Conservation (phyloP, 2,888 invertebrate species). For the Lepas anatifera region DNA sequence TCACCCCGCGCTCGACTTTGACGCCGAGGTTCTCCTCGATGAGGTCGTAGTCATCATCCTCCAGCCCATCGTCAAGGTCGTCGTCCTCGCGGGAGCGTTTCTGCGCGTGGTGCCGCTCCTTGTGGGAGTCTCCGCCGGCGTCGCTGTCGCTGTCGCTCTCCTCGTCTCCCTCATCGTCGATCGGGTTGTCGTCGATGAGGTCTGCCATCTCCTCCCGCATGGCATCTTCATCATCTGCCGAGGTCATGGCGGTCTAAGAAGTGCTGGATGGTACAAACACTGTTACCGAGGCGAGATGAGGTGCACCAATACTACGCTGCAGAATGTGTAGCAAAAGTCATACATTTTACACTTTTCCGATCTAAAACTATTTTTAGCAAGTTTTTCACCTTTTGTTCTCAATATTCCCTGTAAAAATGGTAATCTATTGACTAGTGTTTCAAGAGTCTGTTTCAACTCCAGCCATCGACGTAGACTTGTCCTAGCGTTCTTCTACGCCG, state of each 20-base stretch:
- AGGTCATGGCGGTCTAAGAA: too few species aligned
- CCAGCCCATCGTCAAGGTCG: conserved; percentile 78
- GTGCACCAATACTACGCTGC: background rate
- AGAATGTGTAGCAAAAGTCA: background rate
- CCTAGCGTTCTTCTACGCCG: too few species aligned
- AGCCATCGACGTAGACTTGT: too few species aligned
- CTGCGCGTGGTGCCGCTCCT: conserved; percentile 18
- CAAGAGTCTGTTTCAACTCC: too few species aligned
- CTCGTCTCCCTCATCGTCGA: conserved; percentile 48
- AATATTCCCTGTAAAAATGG: too few species aligned
- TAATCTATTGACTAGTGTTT: too few species aligned
- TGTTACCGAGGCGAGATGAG: background rate
- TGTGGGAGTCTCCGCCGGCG: conserved; percentile 27
- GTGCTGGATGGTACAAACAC: too few species aligned
- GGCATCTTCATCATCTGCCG: conserved; percentile 49
- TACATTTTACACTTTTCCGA: background rate
- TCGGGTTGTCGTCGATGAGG: conserved; percentile 50
- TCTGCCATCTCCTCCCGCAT: conserved; percentile 76
- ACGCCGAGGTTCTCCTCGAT: conserved; percentile 96
- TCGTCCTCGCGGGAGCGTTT: conserved; percentile 48
- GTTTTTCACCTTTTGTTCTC: too few species aligned
- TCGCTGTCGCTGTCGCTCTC: conserved; percentile 48
- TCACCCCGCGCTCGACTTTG: conserved; percentile 58
- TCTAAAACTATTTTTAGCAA: background rate
- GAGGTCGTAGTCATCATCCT: conserved; percentile 96